A percentile compares a stretch with the other conserved stretches of the same genome.
These are phyloP conservation scores for Psylliodes chrysocephalus DNA, from an alignment of 2,888 invertebrate genomes.

Conservation along the genomic window DNA sequence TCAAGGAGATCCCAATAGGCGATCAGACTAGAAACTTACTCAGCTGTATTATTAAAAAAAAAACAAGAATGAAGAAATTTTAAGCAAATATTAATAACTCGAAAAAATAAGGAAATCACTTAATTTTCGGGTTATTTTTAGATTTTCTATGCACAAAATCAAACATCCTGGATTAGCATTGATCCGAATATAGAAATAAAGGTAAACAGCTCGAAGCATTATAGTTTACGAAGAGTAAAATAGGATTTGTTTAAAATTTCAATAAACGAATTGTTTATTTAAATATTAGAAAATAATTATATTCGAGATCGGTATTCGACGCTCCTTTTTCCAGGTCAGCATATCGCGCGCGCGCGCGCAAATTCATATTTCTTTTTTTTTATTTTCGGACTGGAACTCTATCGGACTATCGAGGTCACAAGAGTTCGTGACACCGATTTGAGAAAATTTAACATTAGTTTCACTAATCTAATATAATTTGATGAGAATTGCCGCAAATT, in stretches of 20 bases:
- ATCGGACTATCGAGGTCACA: slow-evolving; percentile 28
- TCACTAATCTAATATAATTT: slow-evolving; percentile 41
- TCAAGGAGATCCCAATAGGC: neutral
- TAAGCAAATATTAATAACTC: no score
- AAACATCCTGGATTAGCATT: no score
- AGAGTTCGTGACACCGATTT: slow-evolving; percentile 47
- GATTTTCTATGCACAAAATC: no score
- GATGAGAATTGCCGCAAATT: slow-evolving; percentile 30
- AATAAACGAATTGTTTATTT: slow-evolving; percentile 27
- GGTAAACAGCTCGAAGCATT: slow-evolving; percentile 10
- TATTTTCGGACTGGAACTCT: slow-evolving; percentile 16
- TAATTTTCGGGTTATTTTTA: no score
- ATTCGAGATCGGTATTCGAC: slow-evolving; percentile 24
- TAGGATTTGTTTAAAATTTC: slow-evolving; percentile 22
- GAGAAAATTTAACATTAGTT: slow-evolving; percentile 43
- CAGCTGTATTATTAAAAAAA: no score
- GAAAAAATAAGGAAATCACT: no score
- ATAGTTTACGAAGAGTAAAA: slow-evolving; percentile 14
- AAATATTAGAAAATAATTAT: slow-evolving; percentile 31
- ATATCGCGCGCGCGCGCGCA: no score
- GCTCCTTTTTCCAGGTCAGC: slow-evolving; percentile 25
- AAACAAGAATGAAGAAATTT: no score
- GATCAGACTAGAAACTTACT: neutral
- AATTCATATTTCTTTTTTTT: slow-evolving; percentile 5
- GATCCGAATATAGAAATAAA: neutral